Evolutionary conservation across 2,797 vertebrate genomes (phyloP).

Genomic region (Microchirus variegatus): DNA sequence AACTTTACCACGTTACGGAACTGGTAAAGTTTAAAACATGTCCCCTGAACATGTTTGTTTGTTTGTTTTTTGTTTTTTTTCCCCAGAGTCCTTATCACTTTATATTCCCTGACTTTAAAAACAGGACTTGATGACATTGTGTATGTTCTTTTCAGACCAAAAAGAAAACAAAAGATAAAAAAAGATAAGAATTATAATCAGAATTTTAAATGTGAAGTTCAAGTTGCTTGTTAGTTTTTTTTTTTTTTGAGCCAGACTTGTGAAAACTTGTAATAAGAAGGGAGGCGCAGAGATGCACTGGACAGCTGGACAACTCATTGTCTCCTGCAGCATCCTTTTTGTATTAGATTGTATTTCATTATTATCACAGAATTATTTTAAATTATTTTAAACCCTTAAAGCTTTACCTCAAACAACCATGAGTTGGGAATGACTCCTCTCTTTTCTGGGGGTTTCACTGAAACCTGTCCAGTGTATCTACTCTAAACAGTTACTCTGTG

Average conservation of each 20-base stretch:
- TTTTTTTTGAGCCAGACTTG: conserved; percentile 72
- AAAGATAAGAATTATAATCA: conserved; percentile 74
- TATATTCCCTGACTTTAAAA: conserved; percentile 80
- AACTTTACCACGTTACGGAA: conserved; percentile 68
- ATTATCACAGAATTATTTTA: conserved; percentile 50
- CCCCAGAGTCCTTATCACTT: conserved; percentile 81
- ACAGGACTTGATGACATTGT: conserved; percentile 78
- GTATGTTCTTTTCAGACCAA: conserved; percentile 91
- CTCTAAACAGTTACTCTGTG: conserved; percentile 69
- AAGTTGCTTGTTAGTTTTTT: conserved; percentile 73
- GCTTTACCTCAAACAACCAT: conserved; percentile 61
- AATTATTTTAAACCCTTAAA: conserved; percentile 67
- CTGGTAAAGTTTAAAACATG: conserved; percentile 68
- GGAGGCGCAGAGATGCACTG: conserved; percentile 76
- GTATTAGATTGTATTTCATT: conserved; percentile 63
- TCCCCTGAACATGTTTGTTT: conserved; percentile 63
- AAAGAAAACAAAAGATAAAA: conserved; percentile 78
- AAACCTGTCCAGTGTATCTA: conserved; percentile 77
- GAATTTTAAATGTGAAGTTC: conserved; percentile 83
- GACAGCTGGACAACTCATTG: conserved; percentile 61
- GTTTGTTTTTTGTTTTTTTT: conserved; percentile 60
- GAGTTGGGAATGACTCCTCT: conserved; percentile 33
- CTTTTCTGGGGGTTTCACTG: conserved; percentile 41
- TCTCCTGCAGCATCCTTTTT: conserved; percentile 55
- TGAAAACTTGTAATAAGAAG: conserved; percentile 79